phyloP scores from a whole-genome alignment of 2,888 invertebrate genomes.

The Cheilosia pagana region DNA sequence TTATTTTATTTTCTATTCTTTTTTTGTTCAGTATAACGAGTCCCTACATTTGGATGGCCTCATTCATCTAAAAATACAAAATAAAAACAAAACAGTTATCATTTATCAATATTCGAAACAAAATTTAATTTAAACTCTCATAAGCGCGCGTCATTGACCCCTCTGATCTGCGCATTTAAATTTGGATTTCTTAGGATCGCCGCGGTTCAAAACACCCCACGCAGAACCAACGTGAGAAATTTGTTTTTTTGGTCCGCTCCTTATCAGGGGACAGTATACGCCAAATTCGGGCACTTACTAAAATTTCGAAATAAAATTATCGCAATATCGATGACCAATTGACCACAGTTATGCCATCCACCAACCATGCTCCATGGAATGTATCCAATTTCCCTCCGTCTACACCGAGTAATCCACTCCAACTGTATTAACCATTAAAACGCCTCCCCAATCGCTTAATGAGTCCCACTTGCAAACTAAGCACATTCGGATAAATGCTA shows the following conservation, averaged over 20 bases:
- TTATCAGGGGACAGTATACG: not conserved
- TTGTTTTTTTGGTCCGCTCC: not conserved
- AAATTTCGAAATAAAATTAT: not conserved
- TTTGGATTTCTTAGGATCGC: not conserved
- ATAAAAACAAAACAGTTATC: not conserved
- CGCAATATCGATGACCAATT: not conserved
- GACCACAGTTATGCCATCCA: slow-evolving; percentile 22
- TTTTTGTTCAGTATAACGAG: too few relatives aligned
- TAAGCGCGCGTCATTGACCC: slow-evolving; percentile 17
- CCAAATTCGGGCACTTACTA: not conserved
- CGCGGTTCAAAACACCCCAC: slow-evolving; percentile 25
- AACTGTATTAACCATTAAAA: slow-evolving; percentile 40
- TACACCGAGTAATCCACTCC: not conserved
- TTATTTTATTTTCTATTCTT: too few relatives aligned
- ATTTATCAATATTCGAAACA: not conserved
- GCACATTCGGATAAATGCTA: slow-evolving; percentile 51
- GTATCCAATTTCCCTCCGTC: not conserved
- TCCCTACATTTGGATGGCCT: too few relatives aligned
- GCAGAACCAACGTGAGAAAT: slow-evolving; percentile 29
- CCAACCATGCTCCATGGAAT: not conserved
- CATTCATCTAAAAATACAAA: not conserved
- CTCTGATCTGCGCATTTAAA: slow-evolving; percentile 4
- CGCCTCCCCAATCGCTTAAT: slow-evolving; percentile 47
- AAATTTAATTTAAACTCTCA: not conserved
- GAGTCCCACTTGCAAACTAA: slow-evolving; percentile 64